Conservation (phyloP, 2,797 vertebrate genomes). For the Antennarius maculatus region DNA sequence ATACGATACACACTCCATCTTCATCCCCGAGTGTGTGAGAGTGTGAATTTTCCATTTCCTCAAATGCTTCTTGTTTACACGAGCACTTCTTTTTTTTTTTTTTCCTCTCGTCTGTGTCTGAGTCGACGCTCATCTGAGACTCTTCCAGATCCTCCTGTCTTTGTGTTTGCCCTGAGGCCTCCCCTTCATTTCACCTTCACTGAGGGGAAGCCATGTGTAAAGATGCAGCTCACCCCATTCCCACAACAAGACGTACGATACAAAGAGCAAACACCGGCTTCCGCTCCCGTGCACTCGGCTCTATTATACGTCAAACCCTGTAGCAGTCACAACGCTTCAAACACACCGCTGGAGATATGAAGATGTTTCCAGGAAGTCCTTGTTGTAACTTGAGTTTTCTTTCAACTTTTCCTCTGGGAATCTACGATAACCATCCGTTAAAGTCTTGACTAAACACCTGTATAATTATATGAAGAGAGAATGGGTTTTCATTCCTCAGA, state of each 20-base stretch:
- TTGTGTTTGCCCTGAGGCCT: slow-evolving; percentile 69
- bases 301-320: slow-evolving; percentile 54
- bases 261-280: slow-evolving; percentile 54
- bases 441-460: slow-evolving; percentile 28
- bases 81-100: neutral
- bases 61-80: slow-evolving; percentile 35
- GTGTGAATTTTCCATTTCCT: slow-evolving; percentile 17
- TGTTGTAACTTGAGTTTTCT: slow-evolving; percentile 30
- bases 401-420: slow-evolving; percentile 44
- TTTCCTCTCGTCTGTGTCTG: slow-evolving; percentile 20
- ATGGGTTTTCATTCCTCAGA: slow-evolving; percentile 15
- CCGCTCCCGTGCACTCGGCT: slow-evolving; percentile 33
- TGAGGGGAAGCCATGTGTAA: slow-evolving; percentile 69
- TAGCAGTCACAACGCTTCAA: slow-evolving; percentile 34
- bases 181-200: slow-evolving; percentile 67
- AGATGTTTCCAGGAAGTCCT: slow-evolving; percentile 50
- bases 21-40: neutral
- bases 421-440: slow-evolving; percentile 4
- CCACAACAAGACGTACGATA: slow-evolving; percentile 56
- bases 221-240: slow-evolving; percentile 56
- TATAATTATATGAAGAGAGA: slow-evolving; percentile 27
- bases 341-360: slow-evolving; percentile 42
- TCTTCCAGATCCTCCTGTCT: slow-evolving; percentile 58
- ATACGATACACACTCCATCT: too few species aligned
- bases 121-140: slow-evolving; percentile 52